Percentiles rank a stretch among this genome's conserved stretches.
phyloP scores from a whole-genome alignment of 2,113 vertebrate species.

The Jaculus jaculus region DNA sequence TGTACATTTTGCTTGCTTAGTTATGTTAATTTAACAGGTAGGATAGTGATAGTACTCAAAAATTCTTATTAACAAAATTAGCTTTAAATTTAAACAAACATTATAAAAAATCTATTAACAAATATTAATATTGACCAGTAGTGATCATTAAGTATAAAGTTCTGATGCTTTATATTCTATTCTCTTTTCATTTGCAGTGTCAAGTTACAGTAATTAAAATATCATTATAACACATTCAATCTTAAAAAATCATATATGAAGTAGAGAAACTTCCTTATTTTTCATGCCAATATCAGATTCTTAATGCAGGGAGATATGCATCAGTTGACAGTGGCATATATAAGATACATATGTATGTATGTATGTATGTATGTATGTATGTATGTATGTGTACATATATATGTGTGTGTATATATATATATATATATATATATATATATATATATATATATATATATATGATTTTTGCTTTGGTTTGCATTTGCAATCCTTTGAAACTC shows the following conservation, averaged over 20 bases:
- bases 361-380: no score
- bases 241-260: neutral
- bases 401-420: no score
- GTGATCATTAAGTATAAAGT: neutral
- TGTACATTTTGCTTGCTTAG: neutral
- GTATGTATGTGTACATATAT: no score
- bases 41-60: neutral
- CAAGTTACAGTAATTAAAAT: neutral
- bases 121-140: neutral
- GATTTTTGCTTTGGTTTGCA: no score
- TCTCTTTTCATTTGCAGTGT: neutral
- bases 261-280: no score
- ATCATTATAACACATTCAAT: neutral
- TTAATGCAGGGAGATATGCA: neutral
- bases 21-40: neutral
- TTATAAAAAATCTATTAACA: neutral
- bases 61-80: neutral
- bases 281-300: no score
- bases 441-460: no score
- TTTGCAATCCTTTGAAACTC: no score
- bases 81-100: constrained; percentile 22
- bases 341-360: no score
- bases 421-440: no score
- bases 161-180: neutral
- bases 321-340: neutral